Evolutionary conservation across 2,797 vertebrate species (phyloP), one percentile per base, ranked within the genome.

Genomic region (Phoxinus dragarum): DNA sequence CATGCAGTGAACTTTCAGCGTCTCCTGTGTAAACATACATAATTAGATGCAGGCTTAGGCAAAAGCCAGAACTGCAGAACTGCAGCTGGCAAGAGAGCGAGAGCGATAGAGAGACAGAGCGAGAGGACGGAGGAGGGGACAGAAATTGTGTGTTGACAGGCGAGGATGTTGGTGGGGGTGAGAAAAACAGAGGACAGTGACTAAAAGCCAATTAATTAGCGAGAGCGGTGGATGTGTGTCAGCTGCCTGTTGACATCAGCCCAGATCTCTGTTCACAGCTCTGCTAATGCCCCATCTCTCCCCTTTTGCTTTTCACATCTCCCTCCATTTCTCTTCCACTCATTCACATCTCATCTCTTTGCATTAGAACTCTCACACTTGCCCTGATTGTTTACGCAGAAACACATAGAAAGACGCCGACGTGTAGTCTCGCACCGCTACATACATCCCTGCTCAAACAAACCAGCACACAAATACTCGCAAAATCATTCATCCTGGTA

Each of bases 151-250:
- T 87, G 68, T 66, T 86, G 88, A 89, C 61, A 91, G 92, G 91
- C 84, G 5, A 34, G 16, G 49, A 64, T 74, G 56, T 82, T 64
- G 75, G 79, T 81, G 84, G 93, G 93, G 93, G 94, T 91, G 93
- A 92, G 92, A 93, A 94, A n/a, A 92, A 94, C 91, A 94, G 92
- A 82, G 82, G 78, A 87, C 91, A 92, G 89, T 92, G 83, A 94
- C 93, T 94, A 94, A 95, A 95, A 95, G 93, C 94, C 94, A 95
- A 95, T 95, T 95, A 95, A 95, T 96, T 96, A 95, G 93, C 92
- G 89, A 86, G 88, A 90, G 94, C 94, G 94, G 93, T 93, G 93
- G n/a, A 94, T 94, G 94, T 95, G 95, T 95, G 92, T 92, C 93
- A 93, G 92, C 92, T 94, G 94, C 92, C 94, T 95, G 93, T 94